These are phyloP conservation scores for Stenolophus ochropezus DNA, from an alignment of 2,888 invertebrate species.

Conservation along the genomic window DNA sequence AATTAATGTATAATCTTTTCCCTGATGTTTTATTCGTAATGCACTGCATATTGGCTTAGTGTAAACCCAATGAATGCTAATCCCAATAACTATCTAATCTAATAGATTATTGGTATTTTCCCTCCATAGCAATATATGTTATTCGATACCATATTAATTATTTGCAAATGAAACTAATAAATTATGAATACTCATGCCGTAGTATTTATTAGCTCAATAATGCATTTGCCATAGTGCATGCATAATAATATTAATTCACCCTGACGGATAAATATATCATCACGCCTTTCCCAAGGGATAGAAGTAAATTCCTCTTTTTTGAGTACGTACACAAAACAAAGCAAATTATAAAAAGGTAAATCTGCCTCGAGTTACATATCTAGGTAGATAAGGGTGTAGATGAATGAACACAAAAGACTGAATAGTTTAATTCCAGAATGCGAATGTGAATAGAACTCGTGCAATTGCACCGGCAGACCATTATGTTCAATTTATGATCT, in stretches of 20 bases:
- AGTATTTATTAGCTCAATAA: background rate
- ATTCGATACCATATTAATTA: background rate
- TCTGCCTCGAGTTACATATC: background rate
- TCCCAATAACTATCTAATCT: background rate
- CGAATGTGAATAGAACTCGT: conserved; percentile 49
- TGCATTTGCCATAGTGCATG: background rate
- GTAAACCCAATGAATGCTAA: background rate
- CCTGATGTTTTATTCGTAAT: background rate
- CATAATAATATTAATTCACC: background rate
- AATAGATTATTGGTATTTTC: background rate
- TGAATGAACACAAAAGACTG: conserved; percentile 58
- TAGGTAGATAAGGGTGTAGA: conserved; percentile 47
- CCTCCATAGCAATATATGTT: background rate
- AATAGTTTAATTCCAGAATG: conserved; percentile 55
- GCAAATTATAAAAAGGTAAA: background rate
- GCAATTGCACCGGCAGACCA: conserved; percentile 50
- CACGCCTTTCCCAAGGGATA: background rate
- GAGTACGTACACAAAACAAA: no score
- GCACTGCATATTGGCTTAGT: background rate
- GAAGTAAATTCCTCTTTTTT: no score
- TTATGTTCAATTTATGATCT: conserved; percentile 58
- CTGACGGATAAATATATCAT: background rate
- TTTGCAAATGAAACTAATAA: conserved; percentile 13
- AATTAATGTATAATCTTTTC: no score
- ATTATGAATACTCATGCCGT: background rate